These are phyloP conservation scores for Sceliomorpha sp. DNA, from an alignment of 2,888 invertebrate species.

Conservation along the genomic window DNA sequence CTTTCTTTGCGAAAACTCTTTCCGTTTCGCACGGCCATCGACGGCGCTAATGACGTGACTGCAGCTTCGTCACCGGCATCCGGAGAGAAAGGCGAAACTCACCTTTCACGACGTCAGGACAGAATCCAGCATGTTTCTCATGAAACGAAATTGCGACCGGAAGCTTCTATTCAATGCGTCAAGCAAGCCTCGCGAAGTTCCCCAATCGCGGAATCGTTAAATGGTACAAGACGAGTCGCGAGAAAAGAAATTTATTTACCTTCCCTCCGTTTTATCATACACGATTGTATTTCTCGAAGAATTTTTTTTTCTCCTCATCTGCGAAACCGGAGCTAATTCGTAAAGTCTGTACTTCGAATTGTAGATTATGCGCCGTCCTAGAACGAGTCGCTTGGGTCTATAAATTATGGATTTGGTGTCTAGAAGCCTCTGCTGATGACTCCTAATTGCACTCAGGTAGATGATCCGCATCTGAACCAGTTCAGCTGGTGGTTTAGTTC, in stretches of 20 bases:
- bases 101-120: conserved; percentile 44
- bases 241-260: too few species aligned
- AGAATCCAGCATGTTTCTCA: conserved; percentile 39
- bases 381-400: conserved; percentile 25
- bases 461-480: conserved; percentile 3
- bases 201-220: neutral
- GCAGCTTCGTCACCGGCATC: conserved; percentile 58
- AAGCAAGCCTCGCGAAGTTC: conserved; percentile 21
- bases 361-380: conserved; percentile 3
- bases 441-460: conserved; percentile 49
- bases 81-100: conserved; percentile 74
- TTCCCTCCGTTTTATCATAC: too few species aligned
- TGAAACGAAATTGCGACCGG: conserved; percentile 56
- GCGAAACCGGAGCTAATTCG: too few species aligned
- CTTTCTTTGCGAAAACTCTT: conserved; percentile 64
- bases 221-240: too few species aligned
- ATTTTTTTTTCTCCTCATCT: neutral
- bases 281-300: too few species aligned
- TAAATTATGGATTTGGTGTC: conserved; percentile 47
- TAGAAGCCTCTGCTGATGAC: conserved; percentile 39
- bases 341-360: too few species aligned
- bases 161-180: conserved; percentile 32
- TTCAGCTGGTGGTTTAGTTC: conserved; percentile 4
- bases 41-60: conserved; percentile 45
- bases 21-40: conserved; percentile 42